Base-by-base conservation (phyloP, 2,797 vertebrate genomes). In the Poliocrania exsul region DNA sequence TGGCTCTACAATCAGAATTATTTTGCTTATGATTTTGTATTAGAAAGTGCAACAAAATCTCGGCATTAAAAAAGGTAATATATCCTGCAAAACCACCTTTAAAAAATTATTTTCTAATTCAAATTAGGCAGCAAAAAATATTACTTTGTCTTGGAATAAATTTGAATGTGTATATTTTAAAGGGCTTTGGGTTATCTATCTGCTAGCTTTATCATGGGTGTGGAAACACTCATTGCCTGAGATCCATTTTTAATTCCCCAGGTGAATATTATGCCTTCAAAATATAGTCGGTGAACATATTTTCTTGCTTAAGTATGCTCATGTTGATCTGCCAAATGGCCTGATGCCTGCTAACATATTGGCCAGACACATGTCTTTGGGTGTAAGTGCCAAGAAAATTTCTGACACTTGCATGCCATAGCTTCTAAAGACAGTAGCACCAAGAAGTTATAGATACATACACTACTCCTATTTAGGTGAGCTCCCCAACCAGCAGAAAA, bases 251-350 rank as follows among this genome's bases (percentile, higher is more conserved):
- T 64, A 93, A 93, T 57, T 86, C 60, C 51, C 75, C 84, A 86
- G 87, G 87, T 96, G 67, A 87, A 94, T 83, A 91, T 94, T 82
- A 95, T 81, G 58, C 61, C 57, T 92, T 97, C 81, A 74, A 86
- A 72, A 86, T 37, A 79, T 19, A 87, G 67, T 89, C 23, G 35
- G 93, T 81, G 78, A 87, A 85, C 53, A 58, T 92, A 83, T 56
- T 89, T 71, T 65, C 44, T 78, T 75, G 49, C 42, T 33, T 87
- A 83, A 86, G 80, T 53, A 26, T 49, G 81, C 65, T 96, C 42
- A 40, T 28, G 77, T 93, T 46, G 35, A 74, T 95, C 81, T 94
- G 88, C 62, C 78, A 86, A 94, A 91, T 87, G 88, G 83, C 75
- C 77, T 65, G 46, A 65, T 91, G 85, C 65, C 89, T 86, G 81